These are phyloP conservation scores for Mimas tiliae DNA, from an alignment of 2,888 invertebrate genomes.

Conservation along the genomic window DNA sequence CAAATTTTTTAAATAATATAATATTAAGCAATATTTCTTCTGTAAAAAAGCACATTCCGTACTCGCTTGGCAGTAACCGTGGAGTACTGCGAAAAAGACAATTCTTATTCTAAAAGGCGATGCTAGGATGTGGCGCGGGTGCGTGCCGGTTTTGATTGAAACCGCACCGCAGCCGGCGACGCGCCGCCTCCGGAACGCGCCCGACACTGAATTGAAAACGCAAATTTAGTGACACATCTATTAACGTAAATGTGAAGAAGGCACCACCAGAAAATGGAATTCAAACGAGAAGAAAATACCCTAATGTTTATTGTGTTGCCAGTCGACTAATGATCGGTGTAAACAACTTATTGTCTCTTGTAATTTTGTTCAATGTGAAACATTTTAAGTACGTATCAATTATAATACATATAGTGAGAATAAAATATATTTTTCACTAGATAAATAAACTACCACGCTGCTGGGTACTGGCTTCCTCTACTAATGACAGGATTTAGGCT, in stretches of 20 bases:
- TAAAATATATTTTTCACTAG: no score
- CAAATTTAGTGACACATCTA: constrained; percentile 83
- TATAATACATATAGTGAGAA: no score
- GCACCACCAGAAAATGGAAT: constrained; percentile 68
- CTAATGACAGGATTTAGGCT: no score
- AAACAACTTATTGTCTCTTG: background rate
- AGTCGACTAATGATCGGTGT: background rate
- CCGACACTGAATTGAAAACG: constrained; percentile 78
- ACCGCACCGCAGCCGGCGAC: constrained; percentile 48
- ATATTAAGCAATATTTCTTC: background rate
- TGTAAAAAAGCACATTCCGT: constrained; percentile 55
- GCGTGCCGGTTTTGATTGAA: constrained; percentile 83
- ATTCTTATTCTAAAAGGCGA: constrained; percentile 84
- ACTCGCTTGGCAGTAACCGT: constrained; percentile 56
- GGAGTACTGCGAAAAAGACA: constrained; percentile 81
- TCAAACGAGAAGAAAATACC: constrained; percentile 44
- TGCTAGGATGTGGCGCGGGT: constrained; percentile 79
- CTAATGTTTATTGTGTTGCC: constrained; percentile 15
- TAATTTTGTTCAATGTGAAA: no score
- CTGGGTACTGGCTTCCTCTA: no score
- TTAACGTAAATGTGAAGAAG: constrained; percentile 73
- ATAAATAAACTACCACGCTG: no score
- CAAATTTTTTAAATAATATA: no score
- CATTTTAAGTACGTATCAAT: no score
- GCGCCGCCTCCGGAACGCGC: constrained; percentile 47